phyloP scores from a whole-genome alignment of 2,113 vertebrate genomes.

The Tyto alba region DNA sequence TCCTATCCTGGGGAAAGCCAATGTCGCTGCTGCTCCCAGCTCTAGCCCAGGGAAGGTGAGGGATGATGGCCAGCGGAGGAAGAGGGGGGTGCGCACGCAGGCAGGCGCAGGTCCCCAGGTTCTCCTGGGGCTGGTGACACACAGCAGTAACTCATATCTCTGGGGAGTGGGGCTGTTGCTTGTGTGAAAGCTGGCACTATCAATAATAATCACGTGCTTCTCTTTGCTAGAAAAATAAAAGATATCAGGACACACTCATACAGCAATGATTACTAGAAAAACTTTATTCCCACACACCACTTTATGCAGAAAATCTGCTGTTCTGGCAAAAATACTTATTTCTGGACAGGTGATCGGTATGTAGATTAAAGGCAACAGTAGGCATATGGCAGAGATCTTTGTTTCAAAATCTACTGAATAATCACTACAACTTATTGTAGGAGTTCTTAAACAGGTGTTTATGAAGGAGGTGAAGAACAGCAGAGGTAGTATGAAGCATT shows the following conservation, averaged over 20 bases:
- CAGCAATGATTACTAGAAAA: background rate
- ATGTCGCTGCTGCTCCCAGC: background rate
- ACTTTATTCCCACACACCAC: background rate
- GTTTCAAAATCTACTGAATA: background rate
- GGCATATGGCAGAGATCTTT: background rate
- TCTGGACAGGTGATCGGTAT: background rate
- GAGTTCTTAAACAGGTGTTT: background rate
- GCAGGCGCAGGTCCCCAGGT: background rate
- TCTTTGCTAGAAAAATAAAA: background rate
- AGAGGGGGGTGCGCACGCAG: fast-evolving
- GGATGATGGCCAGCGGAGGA: fast-evolving
- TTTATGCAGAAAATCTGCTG: background rate
- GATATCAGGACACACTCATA: background rate
- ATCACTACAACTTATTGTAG: background rate
- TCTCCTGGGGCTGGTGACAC: background rate
- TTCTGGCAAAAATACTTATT: background rate
- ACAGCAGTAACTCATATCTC: background rate
- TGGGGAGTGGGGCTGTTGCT: background rate
- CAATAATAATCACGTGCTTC: fast-evolving
- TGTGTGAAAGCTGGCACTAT: background rate
- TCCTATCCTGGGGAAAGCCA: background rate
- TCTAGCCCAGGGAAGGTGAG: background rate
- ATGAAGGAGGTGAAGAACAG: background rate
- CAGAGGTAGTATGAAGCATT: background rate
- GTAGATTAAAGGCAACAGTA: background rate